phyloP scores from a whole-genome alignment of 1,140 invertebrate genomes.

The Ganaspis sp. region DNA sequence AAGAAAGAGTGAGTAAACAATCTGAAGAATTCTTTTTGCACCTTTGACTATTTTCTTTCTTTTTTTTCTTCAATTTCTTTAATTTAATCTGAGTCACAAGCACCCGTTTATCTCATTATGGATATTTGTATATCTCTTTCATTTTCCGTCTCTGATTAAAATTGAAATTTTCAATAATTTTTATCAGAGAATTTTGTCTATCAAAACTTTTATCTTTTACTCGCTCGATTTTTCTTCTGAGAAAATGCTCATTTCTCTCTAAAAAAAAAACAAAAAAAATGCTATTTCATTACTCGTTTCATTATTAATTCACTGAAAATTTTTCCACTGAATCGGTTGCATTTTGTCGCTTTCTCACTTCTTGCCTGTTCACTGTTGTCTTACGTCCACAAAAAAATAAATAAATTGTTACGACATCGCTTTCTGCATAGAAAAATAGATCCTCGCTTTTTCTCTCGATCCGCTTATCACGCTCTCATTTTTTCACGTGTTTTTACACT shows the following conservation, averaged over 20 bases:
- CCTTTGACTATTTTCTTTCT: background rate
- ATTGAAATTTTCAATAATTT: background rate
- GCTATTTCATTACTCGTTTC: background rate
- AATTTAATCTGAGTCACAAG: background rate
- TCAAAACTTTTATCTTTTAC: background rate
- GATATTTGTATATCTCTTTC: background rate
- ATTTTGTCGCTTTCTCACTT: constrained; percentile 22
- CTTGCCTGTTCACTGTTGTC: constrained; percentile 23
- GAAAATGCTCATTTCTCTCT: background rate
- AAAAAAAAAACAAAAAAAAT: too few relatives aligned
- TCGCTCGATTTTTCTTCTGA: background rate
- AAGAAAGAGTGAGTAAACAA: constrained; percentile 11
- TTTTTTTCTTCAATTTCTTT: background rate
- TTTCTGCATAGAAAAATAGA: constrained; percentile 29
- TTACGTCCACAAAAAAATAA: constrained; percentile 15
- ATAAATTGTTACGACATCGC: background rate
- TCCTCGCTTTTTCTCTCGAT: constrained; percentile 22
- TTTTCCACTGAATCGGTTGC: constrained; percentile 1
- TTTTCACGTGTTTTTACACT: background rate
- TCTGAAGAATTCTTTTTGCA: constrained; percentile 18
- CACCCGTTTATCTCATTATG: background rate
- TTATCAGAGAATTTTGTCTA: background rate
- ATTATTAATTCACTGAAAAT: background rate
- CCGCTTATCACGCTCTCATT: constrained; percentile 22
- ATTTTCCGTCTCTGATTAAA: background rate